Percentiles rank a stretch among this genome's conserved stretches.
phyloP scores from a whole-genome alignment of 2,888 invertebrate species.

The Oligia fasciuncula region DNA sequence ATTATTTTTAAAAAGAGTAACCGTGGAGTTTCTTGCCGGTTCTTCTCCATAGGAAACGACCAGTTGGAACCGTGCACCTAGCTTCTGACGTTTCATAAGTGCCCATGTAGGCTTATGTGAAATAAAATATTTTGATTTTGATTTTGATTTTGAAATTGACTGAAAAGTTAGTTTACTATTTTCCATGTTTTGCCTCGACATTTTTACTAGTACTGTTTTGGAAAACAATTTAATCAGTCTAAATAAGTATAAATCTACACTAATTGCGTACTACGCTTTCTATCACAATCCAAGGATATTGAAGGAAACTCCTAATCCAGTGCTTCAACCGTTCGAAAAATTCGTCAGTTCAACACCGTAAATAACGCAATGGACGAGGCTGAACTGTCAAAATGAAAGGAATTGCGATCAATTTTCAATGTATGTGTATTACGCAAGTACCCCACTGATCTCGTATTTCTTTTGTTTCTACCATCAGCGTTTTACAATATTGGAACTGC shows the following conservation, averaged over 20 bases:
- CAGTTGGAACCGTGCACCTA: no score
- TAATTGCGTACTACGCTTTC: no score
- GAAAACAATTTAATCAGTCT: not conserved
- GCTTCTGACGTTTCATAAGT: no score
- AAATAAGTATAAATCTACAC: not conserved
- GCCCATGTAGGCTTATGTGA: no score
- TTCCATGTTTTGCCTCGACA: no score
- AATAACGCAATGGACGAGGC: no score
- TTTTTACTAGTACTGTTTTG: not conserved
- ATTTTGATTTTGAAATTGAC: no score
- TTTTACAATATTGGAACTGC: slow-evolving; percentile 11
- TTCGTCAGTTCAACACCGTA: not conserved
- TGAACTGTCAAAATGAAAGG: no score
- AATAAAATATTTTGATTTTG: no score
- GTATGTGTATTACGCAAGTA: not conserved
- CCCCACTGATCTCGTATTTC: not conserved
- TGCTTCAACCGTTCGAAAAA: not conserved
- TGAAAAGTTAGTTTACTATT: not conserved
- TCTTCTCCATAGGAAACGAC: no score
- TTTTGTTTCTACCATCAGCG: not conserved
- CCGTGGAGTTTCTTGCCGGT: no score
- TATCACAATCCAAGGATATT: not conserved
- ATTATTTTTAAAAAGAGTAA: no score
- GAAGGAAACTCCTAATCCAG: not conserved
- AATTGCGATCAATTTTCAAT: not conserved